Conservation (phyloP, 1,140 invertebrate species). For the Nasonia vitripennis region DNA sequence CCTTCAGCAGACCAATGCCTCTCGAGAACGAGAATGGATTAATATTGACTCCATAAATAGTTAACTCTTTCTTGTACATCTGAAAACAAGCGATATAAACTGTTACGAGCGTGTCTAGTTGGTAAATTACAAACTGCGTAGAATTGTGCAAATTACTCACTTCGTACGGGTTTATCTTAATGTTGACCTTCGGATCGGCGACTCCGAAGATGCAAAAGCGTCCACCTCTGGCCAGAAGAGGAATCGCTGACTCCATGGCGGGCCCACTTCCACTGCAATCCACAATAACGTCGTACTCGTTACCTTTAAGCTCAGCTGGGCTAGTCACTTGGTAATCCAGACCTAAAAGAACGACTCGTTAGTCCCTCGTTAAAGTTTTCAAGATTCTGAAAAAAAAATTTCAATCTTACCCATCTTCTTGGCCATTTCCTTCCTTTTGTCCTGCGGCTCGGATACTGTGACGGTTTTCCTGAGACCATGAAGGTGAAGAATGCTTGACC, state of each 20-base stretch:
- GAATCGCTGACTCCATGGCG: conserved; percentile 76
- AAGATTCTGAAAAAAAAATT: conserved; percentile 8
- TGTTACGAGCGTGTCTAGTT: background rate
- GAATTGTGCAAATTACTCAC: conserved; percentile 11
- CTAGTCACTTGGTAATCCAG: conserved; percentile 76
- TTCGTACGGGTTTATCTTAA: conserved; percentile 10
- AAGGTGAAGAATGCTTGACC: conserved; percentile 79
- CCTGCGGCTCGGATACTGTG: conserved; percentile 80
- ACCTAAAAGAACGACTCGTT: conserved; percentile 70
- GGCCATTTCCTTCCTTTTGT: conserved; percentile 74
- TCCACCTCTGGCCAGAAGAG: conserved; percentile 73
- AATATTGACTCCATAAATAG: conserved; percentile 79
- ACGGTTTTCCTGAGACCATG: conserved; percentile 80
- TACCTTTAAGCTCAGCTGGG: conserved; percentile 76
- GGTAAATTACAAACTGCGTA: background rate
- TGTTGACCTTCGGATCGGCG: conserved; percentile 71
- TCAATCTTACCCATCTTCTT: conserved; percentile 76
- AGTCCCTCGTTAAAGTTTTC: background rate
- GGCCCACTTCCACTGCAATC: conserved; percentile 81
- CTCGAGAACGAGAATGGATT: conserved; percentile 82
- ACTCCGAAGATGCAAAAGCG: conserved; percentile 78
- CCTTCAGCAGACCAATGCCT: conserved; percentile 77
- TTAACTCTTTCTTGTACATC: conserved; percentile 81
- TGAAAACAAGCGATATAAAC: conserved; percentile 67
- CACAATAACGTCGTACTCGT: conserved; percentile 78